Conservation (phyloP, 2,797 vertebrate species). For the Sorex maritimensis region DNA sequence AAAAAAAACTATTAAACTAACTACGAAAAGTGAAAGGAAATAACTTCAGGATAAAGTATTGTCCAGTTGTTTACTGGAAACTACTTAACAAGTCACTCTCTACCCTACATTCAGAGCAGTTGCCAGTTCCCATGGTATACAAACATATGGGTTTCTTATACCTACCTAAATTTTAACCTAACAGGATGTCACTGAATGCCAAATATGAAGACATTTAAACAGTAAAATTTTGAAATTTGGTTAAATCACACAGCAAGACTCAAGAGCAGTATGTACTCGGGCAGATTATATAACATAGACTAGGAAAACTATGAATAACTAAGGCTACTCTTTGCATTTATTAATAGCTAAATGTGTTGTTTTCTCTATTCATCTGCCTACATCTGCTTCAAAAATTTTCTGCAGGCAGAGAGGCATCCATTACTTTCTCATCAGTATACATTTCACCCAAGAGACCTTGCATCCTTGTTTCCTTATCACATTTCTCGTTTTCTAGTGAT, state of each 20-base stretch:
- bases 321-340: not conserved
- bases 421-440: not conserved
- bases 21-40: not conserved
- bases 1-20: not conserved
- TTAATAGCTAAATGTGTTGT: not conserved
- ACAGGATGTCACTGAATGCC: not conserved
- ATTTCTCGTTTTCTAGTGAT: not conserved
- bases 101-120: not conserved
- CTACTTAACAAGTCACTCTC: not conserved
- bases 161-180: not conserved
- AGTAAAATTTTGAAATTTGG: not conserved
- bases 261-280: not conserved
- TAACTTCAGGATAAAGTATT: not conserved
- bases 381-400: not conserved
- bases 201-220: not conserved
- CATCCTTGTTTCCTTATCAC: not conserved
- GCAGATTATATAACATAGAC: not conserved
- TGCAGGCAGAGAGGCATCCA: not conserved
- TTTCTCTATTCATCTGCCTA: not conserved
- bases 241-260: not conserved
- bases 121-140: not conserved
- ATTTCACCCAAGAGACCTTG: not conserved
- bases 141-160: not conserved
- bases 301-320: not conserved
- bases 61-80: not conserved